These are phyloP conservation scores for Anabacerthia variegaticeps DNA, from an alignment of 2,797 vertebrate genomes.

Conservation along the genomic window DNA sequence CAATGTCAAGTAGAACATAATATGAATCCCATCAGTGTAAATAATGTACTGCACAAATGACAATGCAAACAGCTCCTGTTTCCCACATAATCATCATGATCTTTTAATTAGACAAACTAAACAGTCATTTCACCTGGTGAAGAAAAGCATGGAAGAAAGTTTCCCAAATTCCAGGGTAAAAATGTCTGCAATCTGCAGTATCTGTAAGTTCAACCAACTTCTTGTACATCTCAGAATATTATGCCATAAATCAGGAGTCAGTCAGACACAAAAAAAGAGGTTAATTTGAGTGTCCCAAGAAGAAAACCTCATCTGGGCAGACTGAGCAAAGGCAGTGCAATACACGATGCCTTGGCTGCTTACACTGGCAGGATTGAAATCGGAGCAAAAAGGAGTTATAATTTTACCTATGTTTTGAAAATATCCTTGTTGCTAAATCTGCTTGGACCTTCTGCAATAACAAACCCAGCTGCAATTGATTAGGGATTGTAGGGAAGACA, in stretches of 20 bases:
- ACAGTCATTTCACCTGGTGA: background rate
- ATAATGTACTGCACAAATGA: background rate
- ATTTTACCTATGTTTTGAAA: slow-evolving; percentile 51
- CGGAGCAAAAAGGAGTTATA: background rate
- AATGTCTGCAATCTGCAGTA: background rate
- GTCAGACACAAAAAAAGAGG: background rate
- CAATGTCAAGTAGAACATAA: background rate
- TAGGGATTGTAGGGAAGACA: background rate
- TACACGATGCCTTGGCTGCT: background rate
- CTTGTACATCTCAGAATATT: background rate
- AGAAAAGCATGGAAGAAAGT: background rate
- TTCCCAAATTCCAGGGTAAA: background rate
- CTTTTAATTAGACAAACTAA: slow-evolving; percentile 57
- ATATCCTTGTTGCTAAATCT: slow-evolving; percentile 44
- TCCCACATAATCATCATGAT: slow-evolving; percentile 29
- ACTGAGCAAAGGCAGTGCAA: background rate
- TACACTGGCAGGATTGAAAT: background rate
- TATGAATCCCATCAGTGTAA: slow-evolving; percentile 8
- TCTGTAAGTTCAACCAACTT: background rate
- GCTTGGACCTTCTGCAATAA: slow-evolving; percentile 2
- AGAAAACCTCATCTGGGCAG: background rate
- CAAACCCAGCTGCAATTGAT: slow-evolving; percentile 4
- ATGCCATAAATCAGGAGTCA: background rate
- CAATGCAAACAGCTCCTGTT: slow-evolving; percentile 8
- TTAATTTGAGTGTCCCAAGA: background rate